Evolutionary conservation across 1,140 invertebrate genomes (phyloP).

Genomic region (Eciton burchellii): DNA sequence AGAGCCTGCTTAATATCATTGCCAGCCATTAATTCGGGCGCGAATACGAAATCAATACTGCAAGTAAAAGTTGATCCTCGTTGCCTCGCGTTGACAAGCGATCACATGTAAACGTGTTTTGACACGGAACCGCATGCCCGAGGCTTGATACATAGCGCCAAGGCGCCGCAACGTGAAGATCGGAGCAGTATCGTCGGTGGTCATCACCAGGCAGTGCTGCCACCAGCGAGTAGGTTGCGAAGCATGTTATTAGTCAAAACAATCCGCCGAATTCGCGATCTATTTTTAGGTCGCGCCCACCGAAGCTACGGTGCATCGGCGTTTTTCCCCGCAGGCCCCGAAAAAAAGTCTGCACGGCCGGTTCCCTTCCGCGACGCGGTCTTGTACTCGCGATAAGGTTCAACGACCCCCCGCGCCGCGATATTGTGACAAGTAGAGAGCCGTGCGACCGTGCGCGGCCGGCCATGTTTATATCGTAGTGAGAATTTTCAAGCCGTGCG

Average conservation of each 20-base stretch:
- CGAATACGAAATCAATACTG: neutral
- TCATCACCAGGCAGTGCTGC: slow-evolving; percentile 64
- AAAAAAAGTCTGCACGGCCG: slow-evolving; percentile 50
- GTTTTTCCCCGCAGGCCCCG: slow-evolving; percentile 58
- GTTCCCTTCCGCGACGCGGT: slow-evolving; percentile 30
- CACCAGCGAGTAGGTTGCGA: slow-evolving; percentile 77
- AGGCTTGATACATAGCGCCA: neutral
- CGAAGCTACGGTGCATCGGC: slow-evolving; percentile 41
- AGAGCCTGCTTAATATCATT: slow-evolving; percentile 84
- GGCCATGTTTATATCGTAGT: slow-evolving; percentile 84
- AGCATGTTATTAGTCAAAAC: slow-evolving; percentile 77
- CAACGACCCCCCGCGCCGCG: slow-evolving; percentile 78
- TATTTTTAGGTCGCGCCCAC: slow-evolving; percentile 71
- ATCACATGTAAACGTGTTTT: neutral
- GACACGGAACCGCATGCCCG: neutral
- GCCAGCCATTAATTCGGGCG: slow-evolving; percentile 71
- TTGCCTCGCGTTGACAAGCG: neutral
- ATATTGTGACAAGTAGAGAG: slow-evolving; percentile 77
- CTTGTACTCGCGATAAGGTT: slow-evolving; percentile 74
- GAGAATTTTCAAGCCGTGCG: slow-evolving; percentile 71
- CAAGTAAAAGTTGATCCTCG: neutral
- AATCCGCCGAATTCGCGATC: slow-evolving; percentile 70
- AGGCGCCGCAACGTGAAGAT: neutral
- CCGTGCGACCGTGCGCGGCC: slow-evolving; percentile 70
- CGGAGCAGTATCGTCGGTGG: neutral